phyloP scores from a whole-genome alignment of 2,888 invertebrate species.

The Abrostola triplasia region DNA sequence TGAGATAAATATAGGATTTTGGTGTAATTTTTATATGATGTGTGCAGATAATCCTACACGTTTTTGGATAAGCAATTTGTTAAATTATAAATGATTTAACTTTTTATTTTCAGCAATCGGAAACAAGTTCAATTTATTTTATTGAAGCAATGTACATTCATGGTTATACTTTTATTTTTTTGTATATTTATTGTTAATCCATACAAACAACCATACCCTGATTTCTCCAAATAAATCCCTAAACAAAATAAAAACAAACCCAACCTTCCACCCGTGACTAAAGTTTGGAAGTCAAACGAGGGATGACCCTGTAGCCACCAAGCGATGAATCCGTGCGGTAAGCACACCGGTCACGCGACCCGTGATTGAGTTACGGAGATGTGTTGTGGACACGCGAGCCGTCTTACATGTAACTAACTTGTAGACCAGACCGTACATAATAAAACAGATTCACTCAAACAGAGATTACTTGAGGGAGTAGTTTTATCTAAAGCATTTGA shows the following conservation, averaged over 20 bases:
- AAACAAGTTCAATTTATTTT: too few species aligned
- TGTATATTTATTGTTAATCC: too few species aligned
- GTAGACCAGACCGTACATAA: conserved; percentile 35
- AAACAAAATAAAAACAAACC: conserved; percentile 21
- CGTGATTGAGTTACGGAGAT: conserved; percentile 58
- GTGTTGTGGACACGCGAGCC: conserved; percentile 51
- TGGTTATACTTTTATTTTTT: too few species aligned
- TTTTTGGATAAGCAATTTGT: too few species aligned
- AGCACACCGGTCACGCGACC: conserved; percentile 56
- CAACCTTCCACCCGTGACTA: conserved; percentile 24
- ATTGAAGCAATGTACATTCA: too few species aligned
- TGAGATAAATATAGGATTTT: too few species aligned
- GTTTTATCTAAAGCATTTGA: neutral
- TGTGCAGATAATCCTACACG: too few species aligned
- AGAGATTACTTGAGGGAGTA: conserved; percentile 20
- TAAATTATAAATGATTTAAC: too few species aligned
- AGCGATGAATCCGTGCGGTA: conserved; percentile 58
- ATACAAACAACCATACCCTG: neutral
- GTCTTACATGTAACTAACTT: conserved; percentile 2
- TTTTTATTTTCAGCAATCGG: too few species aligned
- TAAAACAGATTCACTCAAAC: conserved; percentile 25
- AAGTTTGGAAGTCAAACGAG: conserved; percentile 44
- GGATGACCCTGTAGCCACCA: conserved; percentile 50
- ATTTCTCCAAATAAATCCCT: neutral
- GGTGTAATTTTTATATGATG: too few species aligned